Evolutionary conservation across 2,797 vertebrate species (phyloP).

Genomic region (Oreochromis mossambicus): DNA sequence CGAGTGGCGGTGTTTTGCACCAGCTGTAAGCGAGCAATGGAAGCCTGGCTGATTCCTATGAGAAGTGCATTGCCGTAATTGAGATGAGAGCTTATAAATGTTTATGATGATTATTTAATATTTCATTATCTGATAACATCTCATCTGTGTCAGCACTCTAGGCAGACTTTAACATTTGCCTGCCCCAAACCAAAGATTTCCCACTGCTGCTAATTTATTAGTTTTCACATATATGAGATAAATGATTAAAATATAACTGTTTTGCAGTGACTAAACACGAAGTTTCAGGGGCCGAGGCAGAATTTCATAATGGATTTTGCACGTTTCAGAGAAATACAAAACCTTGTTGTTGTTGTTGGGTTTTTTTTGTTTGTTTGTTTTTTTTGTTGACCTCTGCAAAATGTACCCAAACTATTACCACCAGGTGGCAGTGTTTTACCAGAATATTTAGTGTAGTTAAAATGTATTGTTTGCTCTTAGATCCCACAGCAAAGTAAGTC

Average conservation of each 20-base stretch:
- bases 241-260: not conserved
- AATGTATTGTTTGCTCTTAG: not conserved
- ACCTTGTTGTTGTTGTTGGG: rapidly evolving
- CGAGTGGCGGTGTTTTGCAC: not conserved
- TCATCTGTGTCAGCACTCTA: not conserved
- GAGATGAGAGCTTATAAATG: not conserved
- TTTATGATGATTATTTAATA: not conserved
- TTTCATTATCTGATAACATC: not conserved
- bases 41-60: not conserved
- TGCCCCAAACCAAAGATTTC: not conserved
- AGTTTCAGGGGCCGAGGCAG: not conserved
- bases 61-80: not conserved
- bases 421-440: not conserved
- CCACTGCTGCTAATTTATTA: not conserved
- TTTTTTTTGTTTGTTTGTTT: rapidly evolving
- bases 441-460: not conserved
- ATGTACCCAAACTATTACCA: not conserved
- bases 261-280: not conserved
- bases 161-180: not conserved
- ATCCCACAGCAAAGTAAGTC: not conserved
- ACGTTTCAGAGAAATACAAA: not conserved
- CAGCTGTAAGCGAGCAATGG: not conserved
- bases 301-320: not conserved
- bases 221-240: not conserved
- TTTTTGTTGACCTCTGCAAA: not conserved